A percentile compares a stretch with the other conserved stretches of the same genome.
Evolutionary conservation across 2,113 vertebrate species (phyloP).

Genomic region (Lichenostomus cassidix): DNA sequence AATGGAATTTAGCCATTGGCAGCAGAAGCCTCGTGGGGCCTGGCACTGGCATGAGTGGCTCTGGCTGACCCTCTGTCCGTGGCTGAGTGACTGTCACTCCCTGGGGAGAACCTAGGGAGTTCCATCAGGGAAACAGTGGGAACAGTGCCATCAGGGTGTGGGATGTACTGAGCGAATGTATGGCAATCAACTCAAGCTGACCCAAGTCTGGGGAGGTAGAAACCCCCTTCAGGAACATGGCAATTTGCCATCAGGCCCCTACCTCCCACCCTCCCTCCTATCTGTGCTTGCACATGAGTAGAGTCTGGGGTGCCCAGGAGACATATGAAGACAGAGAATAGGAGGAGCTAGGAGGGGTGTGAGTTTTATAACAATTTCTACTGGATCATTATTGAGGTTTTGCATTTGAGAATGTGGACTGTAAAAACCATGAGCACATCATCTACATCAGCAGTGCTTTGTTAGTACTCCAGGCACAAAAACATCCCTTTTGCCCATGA

Average conservation of each 20-base stretch:
- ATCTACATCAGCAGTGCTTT: accelerated
- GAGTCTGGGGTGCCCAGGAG: background rate
- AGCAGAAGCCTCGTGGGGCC: background rate
- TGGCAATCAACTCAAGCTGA: background rate
- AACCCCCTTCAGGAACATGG: accelerated
- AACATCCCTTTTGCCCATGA: background rate
- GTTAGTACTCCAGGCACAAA: background rate
- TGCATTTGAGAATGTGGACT: background rate
- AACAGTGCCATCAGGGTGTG: background rate
- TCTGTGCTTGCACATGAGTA: accelerated
- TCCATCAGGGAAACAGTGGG: too few species aligned
- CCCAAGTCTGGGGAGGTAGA: background rate
- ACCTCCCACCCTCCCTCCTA: accelerated
- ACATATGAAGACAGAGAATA: background rate
- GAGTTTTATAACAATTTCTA: background rate
- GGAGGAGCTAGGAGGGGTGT: accelerated
- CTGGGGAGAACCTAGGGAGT: accelerated
- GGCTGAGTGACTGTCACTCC: background rate
- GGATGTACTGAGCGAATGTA: accelerated
- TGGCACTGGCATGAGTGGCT: accelerated
- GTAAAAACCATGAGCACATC: background rate
- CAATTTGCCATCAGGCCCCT: accelerated
- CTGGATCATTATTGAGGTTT: background rate
- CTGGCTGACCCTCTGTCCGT: accelerated
- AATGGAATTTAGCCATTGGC: background rate